Percentiles rank a stretch among this genome's conserved stretches.
These are phyloP conservation scores for Drosophila tripunctata DNA, from an alignment of 2,888 invertebrate species.

Conservation along the genomic window DNA sequence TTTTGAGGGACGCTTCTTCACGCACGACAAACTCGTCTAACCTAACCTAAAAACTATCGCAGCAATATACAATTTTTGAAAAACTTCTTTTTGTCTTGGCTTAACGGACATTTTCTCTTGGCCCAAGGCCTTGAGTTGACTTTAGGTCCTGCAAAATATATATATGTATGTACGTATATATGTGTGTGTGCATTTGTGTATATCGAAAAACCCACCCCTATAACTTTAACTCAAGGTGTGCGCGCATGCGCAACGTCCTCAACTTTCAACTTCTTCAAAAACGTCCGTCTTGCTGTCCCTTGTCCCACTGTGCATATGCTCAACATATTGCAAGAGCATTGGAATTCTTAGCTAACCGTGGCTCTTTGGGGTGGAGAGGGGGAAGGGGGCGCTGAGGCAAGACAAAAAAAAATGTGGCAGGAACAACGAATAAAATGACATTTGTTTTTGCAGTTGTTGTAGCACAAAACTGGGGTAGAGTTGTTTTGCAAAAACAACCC, in stretches of 20 bases:
- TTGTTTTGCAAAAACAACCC: constrained; percentile 50
- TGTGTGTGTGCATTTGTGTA: background rate
- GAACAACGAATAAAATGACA: constrained; percentile 47
- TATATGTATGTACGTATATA: background rate
- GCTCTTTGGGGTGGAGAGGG: no score
- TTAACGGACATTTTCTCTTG: constrained; percentile 61
- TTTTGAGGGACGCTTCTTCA: constrained; percentile 32
- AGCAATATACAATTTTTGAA: constrained; percentile 29
- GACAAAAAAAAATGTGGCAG: constrained; percentile 6
- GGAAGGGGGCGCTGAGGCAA: constrained; percentile 34
- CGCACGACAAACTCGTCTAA: constrained; percentile 38
- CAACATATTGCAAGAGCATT: constrained; percentile 59
- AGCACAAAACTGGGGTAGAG: constrained; percentile 33
- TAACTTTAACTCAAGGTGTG: constrained; percentile 62
- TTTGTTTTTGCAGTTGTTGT: constrained; percentile 48
- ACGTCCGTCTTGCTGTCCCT: constrained; percentile 37
- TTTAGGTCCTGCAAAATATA: constrained; percentile 36
- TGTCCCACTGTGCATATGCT: constrained; percentile 63
- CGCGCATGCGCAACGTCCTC: constrained; percentile 67
- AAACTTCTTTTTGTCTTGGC: constrained; percentile 45
- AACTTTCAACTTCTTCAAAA: constrained; percentile 9
- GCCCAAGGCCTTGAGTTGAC: constrained; percentile 65
- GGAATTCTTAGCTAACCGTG: constrained; percentile 43
- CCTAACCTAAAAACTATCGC: constrained; percentile 48
- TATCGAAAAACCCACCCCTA: constrained; percentile 59